Evolutionary conservation across 37 sponge, comb jelly and placozoan genomes (phyloP).

Genomic region (Dysidea cf. avara): DNA sequence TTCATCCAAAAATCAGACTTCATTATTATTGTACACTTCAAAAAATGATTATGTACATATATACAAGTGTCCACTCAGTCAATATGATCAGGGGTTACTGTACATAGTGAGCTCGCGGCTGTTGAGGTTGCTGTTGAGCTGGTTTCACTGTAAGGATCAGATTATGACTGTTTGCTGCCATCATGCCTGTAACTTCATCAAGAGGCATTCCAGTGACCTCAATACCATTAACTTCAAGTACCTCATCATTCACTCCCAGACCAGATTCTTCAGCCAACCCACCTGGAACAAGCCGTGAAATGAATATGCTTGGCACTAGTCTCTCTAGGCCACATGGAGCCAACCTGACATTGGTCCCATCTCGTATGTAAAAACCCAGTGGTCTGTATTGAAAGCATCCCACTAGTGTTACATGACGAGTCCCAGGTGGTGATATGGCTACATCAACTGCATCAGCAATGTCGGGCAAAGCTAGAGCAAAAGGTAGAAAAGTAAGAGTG

Average conservation of each 20-base stretch:
- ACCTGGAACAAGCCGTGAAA: slow-evolving; percentile 93
- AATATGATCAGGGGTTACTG: too few species aligned
- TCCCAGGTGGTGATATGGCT: slow-evolving; percentile 84
- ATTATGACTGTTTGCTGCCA: slow-evolving; percentile 98
- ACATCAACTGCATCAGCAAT: too few species aligned
- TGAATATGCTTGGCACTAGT: slow-evolving; percentile 96
- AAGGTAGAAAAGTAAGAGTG: too few species aligned
- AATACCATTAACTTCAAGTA: slow-evolving; percentile 96
- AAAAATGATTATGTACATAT: too few species aligned
- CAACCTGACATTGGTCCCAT: slow-evolving; percentile 92
- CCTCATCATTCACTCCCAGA: slow-evolving; percentile 96
- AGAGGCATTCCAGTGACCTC: slow-evolving; percentile 93
- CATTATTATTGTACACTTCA: too few species aligned
- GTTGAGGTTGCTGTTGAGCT: slow-evolving; percentile 56
- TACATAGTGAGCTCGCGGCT: slow-evolving; percentile 32
- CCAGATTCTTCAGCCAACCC: slow-evolving; percentile 99
- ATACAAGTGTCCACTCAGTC: too few species aligned
- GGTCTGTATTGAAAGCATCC: slow-evolving; percentile 90
- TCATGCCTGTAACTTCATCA: slow-evolving; percentile 99
- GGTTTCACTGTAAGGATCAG: slow-evolving; percentile 98
- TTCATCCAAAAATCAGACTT: too few species aligned
- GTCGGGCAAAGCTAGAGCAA: too few species aligned
- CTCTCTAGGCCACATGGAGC: slow-evolving; percentile 92
- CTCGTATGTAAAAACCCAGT: slow-evolving; percentile 97
- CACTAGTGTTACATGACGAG: slow-evolving; percentile 89